phyloP scores from a whole-genome alignment of 2,797 vertebrate genomes.

The Acrossocheilus fasciatus region DNA sequence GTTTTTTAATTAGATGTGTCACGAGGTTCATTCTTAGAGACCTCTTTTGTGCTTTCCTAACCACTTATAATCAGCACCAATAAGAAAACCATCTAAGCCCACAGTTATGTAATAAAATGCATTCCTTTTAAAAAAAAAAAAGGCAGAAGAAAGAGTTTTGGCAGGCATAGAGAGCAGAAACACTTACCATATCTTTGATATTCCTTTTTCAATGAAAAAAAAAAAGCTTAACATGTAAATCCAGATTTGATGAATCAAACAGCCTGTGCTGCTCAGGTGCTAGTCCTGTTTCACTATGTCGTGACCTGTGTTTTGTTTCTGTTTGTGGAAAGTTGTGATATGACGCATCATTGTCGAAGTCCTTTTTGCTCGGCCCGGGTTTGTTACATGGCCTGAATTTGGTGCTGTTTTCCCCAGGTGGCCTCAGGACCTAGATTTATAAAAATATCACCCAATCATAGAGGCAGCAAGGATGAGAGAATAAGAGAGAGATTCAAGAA shows the following conservation, averaged over 20 bases:
- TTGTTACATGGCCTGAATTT: slow-evolving; percentile 66
- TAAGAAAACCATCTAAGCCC: neutral
- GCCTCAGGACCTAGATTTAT: slow-evolving; percentile 83
- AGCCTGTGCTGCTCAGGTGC: neutral
- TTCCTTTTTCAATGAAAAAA: neutral
- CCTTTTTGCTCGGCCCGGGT: slow-evolving; percentile 59
- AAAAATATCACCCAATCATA: slow-evolving; percentile 86
- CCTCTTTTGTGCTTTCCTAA: neutral
- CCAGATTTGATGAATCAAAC: slow-evolving; percentile 10
- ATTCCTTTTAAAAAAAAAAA: slow-evolving; percentile 31
- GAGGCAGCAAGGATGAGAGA: slow-evolving; percentile 76
- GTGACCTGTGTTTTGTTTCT: slow-evolving; percentile 45
- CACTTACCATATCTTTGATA: slow-evolving; percentile 50
- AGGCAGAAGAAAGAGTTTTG: slow-evolving; percentile 33
- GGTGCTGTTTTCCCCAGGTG: slow-evolving; percentile 80
- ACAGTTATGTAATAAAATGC: slow-evolving; percentile 1
- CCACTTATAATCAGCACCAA: neutral
- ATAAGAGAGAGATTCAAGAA: slow-evolving; percentile 63
- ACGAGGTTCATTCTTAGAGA: neutral
- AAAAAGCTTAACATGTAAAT: neutral
- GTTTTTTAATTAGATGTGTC: neutral
- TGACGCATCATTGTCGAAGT: slow-evolving; percentile 59
- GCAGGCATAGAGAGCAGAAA: neutral
- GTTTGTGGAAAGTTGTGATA: slow-evolving; percentile 40
- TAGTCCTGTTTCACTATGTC: neutral